These are phyloP conservation scores for Xylota sylvarum DNA, from an alignment of 2,888 invertebrate species.

Conservation along the genomic window DNA sequence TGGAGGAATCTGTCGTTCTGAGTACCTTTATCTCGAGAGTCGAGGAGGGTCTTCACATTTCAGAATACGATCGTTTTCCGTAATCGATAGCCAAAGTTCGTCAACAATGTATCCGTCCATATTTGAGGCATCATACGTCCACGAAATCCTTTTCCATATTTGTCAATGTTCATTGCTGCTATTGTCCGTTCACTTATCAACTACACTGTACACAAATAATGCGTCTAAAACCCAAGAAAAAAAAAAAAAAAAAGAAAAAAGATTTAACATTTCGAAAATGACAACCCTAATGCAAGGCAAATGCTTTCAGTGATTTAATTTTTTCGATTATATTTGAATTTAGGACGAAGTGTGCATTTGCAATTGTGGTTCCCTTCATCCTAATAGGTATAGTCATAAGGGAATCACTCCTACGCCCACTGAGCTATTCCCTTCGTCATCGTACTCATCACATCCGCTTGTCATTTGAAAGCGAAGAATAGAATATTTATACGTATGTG, in stretches of 20 bases:
- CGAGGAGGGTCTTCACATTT: no score
- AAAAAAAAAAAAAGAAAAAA: constrained; percentile 11
- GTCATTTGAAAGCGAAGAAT: constrained; percentile 61
- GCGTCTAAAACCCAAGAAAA: neutral
- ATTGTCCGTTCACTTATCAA: neutral
- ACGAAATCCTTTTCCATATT: neutral
- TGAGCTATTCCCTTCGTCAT: constrained; percentile 67
- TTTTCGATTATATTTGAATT: constrained; percentile 71
- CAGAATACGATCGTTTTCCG: no score
- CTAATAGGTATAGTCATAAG: constrained; percentile 7
- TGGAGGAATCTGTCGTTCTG: no score
- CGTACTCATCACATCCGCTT: constrained; percentile 62
- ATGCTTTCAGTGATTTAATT: constrained; percentile 69
- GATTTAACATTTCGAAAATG: constrained; percentile 61
- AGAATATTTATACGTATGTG: constrained; percentile 40
- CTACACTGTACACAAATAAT: constrained; percentile 40
- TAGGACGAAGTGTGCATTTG: constrained; percentile 65
- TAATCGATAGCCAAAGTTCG: no score
- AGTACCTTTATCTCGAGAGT: no score
- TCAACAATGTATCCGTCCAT: no score
- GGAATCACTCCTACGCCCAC: constrained; percentile 34
- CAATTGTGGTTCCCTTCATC: constrained; percentile 34
- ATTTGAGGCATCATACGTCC: neutral
- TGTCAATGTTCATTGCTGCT: neutral
- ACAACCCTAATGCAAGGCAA: constrained; percentile 58